These are phyloP conservation scores for Caenorhabditis sulstoni DNA, from an alignment of 2,888 invertebrate genomes.

Conservation along the genomic window DNA sequence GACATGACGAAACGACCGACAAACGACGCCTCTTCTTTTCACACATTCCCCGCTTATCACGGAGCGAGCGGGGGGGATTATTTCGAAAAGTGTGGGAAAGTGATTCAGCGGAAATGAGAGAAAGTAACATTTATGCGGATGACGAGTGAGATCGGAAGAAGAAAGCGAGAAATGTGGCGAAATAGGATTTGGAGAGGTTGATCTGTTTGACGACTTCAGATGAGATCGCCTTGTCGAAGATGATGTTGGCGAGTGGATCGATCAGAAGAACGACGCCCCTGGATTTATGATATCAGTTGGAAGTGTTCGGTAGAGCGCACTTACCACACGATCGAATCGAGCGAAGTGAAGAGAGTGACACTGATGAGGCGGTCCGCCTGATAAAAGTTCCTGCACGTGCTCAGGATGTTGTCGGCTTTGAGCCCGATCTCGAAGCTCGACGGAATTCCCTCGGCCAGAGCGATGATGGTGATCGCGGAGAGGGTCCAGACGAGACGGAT, in stretches of 20 bases:
- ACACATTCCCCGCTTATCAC: conserved; percentile 4
- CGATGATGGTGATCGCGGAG: conserved; percentile 21
- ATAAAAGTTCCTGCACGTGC: conserved; percentile 3
- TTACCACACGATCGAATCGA: too few relatives aligned
- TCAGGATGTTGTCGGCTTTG: conserved; percentile 28
- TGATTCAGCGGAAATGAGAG: not conserved
- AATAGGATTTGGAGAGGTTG: conserved; percentile 5
- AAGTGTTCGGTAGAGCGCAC: not conserved
- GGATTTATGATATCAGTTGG: not conserved
- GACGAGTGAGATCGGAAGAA: not conserved
- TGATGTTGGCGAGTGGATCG: conserved; percentile 28
- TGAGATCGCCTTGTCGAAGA: conserved; percentile 19
- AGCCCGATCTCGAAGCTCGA: conserved; percentile 21
- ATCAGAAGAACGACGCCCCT: conserved; percentile 30
- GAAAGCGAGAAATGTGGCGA: conserved; percentile 22
- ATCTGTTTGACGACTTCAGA: conserved; percentile 19
- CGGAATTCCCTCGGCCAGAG: conserved; percentile 38
- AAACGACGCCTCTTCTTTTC: not conserved
- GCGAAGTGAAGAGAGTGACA: not conserved
- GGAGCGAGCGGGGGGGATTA: too few relatives aligned
- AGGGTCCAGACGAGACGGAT: conserved; percentile 40
- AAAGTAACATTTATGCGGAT: not conserved
- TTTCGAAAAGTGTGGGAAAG: not conserved
- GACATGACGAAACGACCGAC: conserved; percentile 11
- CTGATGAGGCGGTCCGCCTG: not conserved